These are phyloP conservation scores for Mechanitis messenoides DNA, from an alignment of 2,888 invertebrate genomes.

Conservation along the genomic window DNA sequence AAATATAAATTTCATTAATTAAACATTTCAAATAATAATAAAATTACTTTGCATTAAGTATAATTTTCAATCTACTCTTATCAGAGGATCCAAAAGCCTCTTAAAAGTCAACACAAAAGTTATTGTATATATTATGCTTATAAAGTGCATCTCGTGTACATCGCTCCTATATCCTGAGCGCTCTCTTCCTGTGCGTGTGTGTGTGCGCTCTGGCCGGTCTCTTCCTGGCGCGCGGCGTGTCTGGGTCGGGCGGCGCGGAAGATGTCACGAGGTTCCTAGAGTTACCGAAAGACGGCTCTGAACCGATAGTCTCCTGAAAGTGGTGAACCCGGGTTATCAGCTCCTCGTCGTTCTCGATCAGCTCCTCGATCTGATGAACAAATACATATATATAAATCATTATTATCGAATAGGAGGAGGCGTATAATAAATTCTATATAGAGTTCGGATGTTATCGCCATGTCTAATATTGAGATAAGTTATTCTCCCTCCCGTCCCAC, in stretches of 20 bases:
- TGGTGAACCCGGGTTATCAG: conserved; percentile 53
- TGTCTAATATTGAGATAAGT: neutral
- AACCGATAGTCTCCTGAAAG: conserved; percentile 59
- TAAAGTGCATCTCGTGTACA: neutral
- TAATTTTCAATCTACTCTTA: too few species aligned
- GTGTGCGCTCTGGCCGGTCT: conserved; percentile 30
- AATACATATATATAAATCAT: neutral
- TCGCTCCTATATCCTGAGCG: conserved; percentile 39
- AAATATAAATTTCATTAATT: too few species aligned
- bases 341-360: conserved; percentile 64
- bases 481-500: too few species aligned
- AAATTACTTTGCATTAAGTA: too few species aligned
- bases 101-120: neutral
- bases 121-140: neutral
- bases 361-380: conserved; percentile 56
- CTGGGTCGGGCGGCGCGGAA: conserved; percentile 62
- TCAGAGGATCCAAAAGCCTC: too few species aligned
- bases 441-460: neutral
- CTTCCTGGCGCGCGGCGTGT: conserved; percentile 50
- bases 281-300: conserved; percentile 54
- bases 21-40: too few species aligned
- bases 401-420: too few species aligned
- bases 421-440: too few species aligned
- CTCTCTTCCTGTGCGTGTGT: conserved; percentile 38
- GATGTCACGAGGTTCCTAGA: conserved; percentile 61